Evolutionary conservation across 2,113 vertebrate species (phyloP), one percentile per base, ranked within the genome.

Genomic region (Rhea americana): DNA sequence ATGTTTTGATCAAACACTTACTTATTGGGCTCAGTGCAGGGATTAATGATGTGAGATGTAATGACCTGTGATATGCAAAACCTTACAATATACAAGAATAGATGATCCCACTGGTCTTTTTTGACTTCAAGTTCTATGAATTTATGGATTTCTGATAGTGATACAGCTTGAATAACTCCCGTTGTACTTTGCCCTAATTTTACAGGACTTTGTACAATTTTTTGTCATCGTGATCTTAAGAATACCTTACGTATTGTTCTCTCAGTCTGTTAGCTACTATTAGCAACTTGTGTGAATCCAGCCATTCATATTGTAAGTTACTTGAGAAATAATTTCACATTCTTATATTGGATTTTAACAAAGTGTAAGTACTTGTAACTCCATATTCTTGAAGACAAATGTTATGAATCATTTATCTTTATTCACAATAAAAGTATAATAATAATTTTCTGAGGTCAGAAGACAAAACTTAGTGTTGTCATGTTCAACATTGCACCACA

Each of bases 211-310:
- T 93, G 68, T 92, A 88, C 58, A 66, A 76, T 45, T 94, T 96
- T 93, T 93, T 92, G 93, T 93, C 89, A 94, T 93, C 90, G 85
- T 87, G 82, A 87, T 93, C 80, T 91, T 85, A 92, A 96, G 91
- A 93, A 91, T 88, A 92, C 76, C 74, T 93, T 90, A 77, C 32
- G 13, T 86, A 59, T 82, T 87, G 73, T 93, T 85, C 93, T 87
- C 43, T 68, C 35, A 32, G 68, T 65, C 80, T 77, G 70, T 77
- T 83, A 83, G 72, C 63, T 77, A 26, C 91, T 93, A 43, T 85
- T 93, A 87, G 82, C 67, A 78, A 73, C 45, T 61, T 6, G 0
- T 87, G 66, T 91, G 93, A 90, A 81, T 72, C 59, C 65, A 83
- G 32, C 48, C 45, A 39, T 47, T 82, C 83, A 74, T 86, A 56